Evolutionary conservation across 2,888 invertebrate genomes (phyloP).

Genomic region (Hemistola chrysoprasaria): DNA sequence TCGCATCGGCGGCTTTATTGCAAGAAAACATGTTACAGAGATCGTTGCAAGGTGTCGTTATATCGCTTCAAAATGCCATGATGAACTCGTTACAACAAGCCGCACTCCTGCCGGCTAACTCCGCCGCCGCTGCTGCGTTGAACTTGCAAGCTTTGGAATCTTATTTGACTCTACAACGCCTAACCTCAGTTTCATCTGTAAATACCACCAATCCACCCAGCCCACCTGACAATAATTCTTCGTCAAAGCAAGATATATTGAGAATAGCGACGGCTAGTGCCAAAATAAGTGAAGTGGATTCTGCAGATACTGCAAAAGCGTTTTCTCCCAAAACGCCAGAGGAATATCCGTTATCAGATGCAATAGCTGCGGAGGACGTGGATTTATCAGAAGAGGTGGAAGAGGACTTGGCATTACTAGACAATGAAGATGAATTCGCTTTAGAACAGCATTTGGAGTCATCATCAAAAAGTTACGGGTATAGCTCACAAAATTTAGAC

Average conservation of each 20-base stretch:
- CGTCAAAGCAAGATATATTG: conserved; percentile 85
- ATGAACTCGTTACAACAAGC: conserved; percentile 93
- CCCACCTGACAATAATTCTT: conserved; percentile 55
- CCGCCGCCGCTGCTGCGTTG: conserved; percentile 91
- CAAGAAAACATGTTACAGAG: conserved; percentile 86
- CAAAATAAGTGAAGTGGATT: conserved; percentile 74
- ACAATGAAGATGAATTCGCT: conserved; percentile 88
- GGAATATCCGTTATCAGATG: conserved; percentile 74
- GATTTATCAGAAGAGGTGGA: conserved; percentile 88
- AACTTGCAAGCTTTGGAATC: conserved; percentile 94
- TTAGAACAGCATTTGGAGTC: conserved; percentile 80
- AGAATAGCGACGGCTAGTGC: conserved; percentile 83
- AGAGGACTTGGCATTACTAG: conserved; percentile 88
- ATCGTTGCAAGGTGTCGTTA: conserved; percentile 90
- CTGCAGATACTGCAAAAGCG: conserved; percentile 60
- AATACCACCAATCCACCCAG: conserved; percentile 59
- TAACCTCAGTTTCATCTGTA: conserved; percentile 86
- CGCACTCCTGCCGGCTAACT: conserved; percentile 90
- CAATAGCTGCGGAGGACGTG: conserved; percentile 83
- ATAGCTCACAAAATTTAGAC: conserved; percentile 82
- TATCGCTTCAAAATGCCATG: conserved; percentile 92
- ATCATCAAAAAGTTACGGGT: conserved; percentile 67
- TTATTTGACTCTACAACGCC: conserved; percentile 90
- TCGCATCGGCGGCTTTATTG: conserved; percentile 82
- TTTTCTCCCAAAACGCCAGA: conserved; percentile 75